Conservation (phyloP, 2,113 vertebrate genomes). For the Charadrius vociferus region DNA sequence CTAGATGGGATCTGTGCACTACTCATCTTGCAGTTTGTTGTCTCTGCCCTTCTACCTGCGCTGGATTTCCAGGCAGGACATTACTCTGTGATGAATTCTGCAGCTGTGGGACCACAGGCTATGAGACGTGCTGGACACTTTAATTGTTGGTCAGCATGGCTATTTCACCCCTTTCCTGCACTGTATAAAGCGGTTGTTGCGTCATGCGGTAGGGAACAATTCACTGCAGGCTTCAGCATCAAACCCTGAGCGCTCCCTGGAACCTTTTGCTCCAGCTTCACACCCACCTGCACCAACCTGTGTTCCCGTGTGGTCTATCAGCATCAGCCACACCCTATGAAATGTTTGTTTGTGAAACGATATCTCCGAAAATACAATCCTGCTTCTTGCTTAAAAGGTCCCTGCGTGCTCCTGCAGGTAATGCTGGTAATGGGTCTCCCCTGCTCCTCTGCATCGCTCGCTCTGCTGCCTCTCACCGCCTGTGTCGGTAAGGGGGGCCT, state of each 20-base stretch:
- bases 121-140: rapidly evolving
- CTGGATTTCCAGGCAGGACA: not conserved
- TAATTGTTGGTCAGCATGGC: not conserved
- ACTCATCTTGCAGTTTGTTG: not conserved
- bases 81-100: not conserved
- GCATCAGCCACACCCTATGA: not conserved
- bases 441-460: rapidly evolving
- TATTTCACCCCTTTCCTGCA: not conserved
- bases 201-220: not conserved
- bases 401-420: not conserved
- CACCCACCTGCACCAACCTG: rapidly evolving
- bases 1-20: not conserved
- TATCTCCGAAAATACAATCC: not conserved
- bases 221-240: not conserved
- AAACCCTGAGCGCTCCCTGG: not conserved
- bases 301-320: rapidly evolving
- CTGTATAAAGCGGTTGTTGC: not conserved
- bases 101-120: not conserved
- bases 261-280: not conserved
- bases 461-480: rapidly evolving
- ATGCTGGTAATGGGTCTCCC: not conserved
- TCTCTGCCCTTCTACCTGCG: not conserved
- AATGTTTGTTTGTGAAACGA: not conserved
- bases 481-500: not conserved
- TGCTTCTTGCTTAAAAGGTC: not conserved